A percentile compares a stretch with the other conserved stretches of the same genome.
phyloP scores from a whole-genome alignment of 2,888 invertebrate genomes.

The Sphinx pinastri region DNA sequence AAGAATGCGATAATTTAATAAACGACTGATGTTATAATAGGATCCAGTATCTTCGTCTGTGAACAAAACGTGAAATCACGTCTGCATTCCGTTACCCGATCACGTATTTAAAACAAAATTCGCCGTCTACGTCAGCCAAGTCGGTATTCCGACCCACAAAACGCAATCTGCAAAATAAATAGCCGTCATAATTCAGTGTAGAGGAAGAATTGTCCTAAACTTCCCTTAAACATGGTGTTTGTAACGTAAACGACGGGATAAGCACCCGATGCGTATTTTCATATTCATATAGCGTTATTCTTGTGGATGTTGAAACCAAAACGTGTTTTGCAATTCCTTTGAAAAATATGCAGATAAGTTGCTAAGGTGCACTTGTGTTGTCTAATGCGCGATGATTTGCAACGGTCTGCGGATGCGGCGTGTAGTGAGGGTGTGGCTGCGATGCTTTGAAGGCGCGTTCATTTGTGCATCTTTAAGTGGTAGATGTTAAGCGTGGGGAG shows the following conservation, averaged over 20 bases:
- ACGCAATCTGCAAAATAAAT: conserved; percentile 58
- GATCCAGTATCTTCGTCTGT: too few relatives aligned
- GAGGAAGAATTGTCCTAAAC: conserved; percentile 55
- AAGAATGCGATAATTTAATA: too few relatives aligned
- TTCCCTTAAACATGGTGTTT: conserved; percentile 54
- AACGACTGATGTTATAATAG: too few relatives aligned
- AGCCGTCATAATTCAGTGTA: conserved; percentile 50
- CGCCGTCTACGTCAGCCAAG: conserved; percentile 25
- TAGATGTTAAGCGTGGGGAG: not conserved
- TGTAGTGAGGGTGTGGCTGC: not conserved
- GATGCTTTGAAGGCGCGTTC: conserved; percentile 10
- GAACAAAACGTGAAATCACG: not conserved
- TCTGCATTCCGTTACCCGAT: not conserved
- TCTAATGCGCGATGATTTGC: conserved; percentile 14
- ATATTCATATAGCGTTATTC: conserved; percentile 46
- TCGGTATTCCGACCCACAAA: conserved; percentile 33
- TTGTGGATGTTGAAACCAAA: conserved; percentile 44
- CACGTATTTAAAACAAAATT: conserved; percentile 26
- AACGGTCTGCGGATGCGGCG: not conserved
- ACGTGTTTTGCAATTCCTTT: conserved; percentile 50
- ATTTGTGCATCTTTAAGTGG: conserved; percentile 22
- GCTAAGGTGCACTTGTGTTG: conserved; percentile 28
- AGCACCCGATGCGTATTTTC: conserved; percentile 42
- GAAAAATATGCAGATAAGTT: conserved; percentile 50
- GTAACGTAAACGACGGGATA: conserved; percentile 43